Evolutionary conservation across 1,140 invertebrate genomes (phyloP).

Genomic region (Bradynema listronoti): DNA sequence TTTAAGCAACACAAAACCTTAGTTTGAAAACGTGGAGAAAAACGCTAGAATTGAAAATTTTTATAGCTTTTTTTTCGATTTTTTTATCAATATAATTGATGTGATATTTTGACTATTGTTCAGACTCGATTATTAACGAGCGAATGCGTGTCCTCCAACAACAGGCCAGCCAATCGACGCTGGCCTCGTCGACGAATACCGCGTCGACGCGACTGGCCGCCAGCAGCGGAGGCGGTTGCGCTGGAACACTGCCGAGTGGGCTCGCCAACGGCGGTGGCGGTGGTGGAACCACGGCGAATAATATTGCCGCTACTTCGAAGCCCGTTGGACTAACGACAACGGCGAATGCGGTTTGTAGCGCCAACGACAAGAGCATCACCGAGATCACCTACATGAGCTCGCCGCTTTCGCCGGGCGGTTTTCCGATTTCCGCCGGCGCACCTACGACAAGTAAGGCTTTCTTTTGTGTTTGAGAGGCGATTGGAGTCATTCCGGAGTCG

Average conservation of each 20-base stretch:
- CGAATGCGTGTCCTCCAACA: conserved; percentile 24
- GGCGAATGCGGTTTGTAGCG: too few relatives aligned
- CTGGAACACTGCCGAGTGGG: not conserved
- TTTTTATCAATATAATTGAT: not conserved
- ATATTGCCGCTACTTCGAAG: too few relatives aligned
- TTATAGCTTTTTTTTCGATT: not conserved
- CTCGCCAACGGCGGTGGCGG: too few relatives aligned
- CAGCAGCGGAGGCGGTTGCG: not conserved
- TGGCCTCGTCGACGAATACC: too few relatives aligned
- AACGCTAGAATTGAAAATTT: conserved; percentile 16
- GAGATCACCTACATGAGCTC: conserved; percentile 42
- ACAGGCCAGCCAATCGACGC: conserved; percentile 3
- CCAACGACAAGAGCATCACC: conserved; percentile 31
- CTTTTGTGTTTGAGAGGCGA: too few relatives aligned
- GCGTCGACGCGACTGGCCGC: not conserved
- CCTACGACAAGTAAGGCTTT: too few relatives aligned
- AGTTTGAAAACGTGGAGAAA: not conserved
- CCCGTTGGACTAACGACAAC: too few relatives aligned
- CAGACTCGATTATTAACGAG: conserved; percentile 27
- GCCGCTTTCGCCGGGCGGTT: conserved; percentile 33
- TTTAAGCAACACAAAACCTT: too few relatives aligned
- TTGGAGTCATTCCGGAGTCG: too few relatives aligned
- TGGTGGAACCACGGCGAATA: conserved; percentile 1
- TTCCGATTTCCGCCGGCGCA: too few relatives aligned
- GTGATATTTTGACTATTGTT: not conserved